These are phyloP conservation scores for Electrona antarctica DNA, from an alignment of 2,113 vertebrate species.

Conservation along the genomic window DNA sequence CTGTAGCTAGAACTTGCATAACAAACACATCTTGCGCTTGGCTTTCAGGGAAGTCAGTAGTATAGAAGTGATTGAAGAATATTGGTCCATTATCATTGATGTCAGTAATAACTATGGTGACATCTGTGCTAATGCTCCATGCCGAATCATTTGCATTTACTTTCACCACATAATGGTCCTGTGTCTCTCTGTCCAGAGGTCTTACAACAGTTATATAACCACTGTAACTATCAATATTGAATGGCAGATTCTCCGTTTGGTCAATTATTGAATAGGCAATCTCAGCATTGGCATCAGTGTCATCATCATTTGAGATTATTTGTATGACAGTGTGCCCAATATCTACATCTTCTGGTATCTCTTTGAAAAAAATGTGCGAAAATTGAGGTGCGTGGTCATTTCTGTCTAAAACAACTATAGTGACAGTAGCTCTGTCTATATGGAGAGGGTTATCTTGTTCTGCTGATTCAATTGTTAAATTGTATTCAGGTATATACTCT, in stretches of 20 bases:
- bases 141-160: constrained; percentile 79
- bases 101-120: constrained; percentile 72
- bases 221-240: constrained; percentile 65
- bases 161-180: constrained; percentile 70
- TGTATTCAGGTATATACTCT: constrained; percentile 67
- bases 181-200: constrained; percentile 73
- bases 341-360: constrained; percentile 70
- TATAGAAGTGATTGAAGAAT: constrained; percentile 66
- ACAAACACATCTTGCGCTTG: constrained; percentile 63
- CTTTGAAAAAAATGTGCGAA: constrained; percentile 67
- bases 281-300: constrained; percentile 67
- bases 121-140: constrained; percentile 77
- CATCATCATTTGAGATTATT: constrained; percentile 72
- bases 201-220: constrained; percentile 64
- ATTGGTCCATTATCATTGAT: constrained; percentile 78
- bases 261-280: constrained; percentile 68
- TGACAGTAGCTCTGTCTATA: constrained; percentile 61
- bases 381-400: constrained; percentile 80
- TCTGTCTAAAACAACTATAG: constrained; percentile 72
- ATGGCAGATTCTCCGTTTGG: constrained; percentile 57
- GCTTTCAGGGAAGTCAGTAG: constrained; percentile 60
- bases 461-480: constrained; percentile 70
- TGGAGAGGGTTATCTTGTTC: constrained; percentile 61
- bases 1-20: constrained; percentile 67
- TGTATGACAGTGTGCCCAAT: constrained; percentile 68